Evolutionary conservation across 2,113 vertebrate genomes (phyloP).

Genomic region (Thryonomys swinderianus): DNA sequence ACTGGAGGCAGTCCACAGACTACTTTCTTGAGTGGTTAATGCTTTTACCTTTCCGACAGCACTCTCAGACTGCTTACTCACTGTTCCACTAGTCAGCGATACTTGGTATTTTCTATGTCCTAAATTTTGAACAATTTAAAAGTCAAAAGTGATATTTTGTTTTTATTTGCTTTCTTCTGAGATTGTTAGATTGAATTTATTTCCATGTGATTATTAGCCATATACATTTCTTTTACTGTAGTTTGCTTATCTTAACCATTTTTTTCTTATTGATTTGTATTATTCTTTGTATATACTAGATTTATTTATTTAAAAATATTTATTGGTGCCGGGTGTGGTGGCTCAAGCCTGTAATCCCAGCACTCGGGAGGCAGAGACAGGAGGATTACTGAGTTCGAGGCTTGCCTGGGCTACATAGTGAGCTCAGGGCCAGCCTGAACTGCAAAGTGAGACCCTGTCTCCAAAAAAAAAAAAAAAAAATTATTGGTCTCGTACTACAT

Average conservation of each 20-base stretch:
- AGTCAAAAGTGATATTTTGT: background rate
- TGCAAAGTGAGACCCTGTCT: no score
- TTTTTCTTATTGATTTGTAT: conserved; percentile 37
- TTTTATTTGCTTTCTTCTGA: conserved; percentile 52
- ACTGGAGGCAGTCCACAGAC: background rate
- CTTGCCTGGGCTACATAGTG: no score
- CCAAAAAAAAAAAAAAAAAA: no score
- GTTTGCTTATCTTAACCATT: conserved; percentile 26
- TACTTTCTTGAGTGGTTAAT: background rate
- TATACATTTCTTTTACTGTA: conserved; percentile 44
- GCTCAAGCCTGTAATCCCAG: no score
- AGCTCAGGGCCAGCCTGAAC: no score
- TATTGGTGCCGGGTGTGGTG: no score
- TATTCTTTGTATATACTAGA: conserved; percentile 25
- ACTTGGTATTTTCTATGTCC: background rate
- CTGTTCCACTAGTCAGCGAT: background rate
- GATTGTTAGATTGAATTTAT: background rate
- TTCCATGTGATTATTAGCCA: conserved; percentile 32
- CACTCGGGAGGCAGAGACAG: no score
- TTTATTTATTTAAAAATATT: background rate
- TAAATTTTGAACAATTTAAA: background rate
- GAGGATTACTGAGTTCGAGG: no score
- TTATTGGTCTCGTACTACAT: background rate
- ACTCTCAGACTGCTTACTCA: background rate
- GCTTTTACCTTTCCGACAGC: background rate